Evolutionary conservation across 1,140 invertebrate species (phyloP).

Genomic region (Drosophila aff.): DNA sequence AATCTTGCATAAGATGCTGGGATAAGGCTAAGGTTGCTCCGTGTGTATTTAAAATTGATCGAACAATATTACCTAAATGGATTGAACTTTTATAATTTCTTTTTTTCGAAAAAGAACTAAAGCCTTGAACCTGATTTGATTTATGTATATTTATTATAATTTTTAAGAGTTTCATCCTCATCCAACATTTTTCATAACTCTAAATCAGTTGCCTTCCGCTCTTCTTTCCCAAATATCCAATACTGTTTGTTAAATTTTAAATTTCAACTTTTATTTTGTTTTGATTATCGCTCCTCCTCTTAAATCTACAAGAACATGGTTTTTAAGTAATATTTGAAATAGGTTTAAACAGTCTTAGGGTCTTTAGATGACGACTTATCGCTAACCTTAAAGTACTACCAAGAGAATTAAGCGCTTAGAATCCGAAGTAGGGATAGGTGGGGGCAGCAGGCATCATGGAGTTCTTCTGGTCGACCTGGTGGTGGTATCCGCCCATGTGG

Average conservation of each 20-base stretch:
- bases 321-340: constrained; percentile 32
- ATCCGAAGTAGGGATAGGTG: constrained; percentile 77
- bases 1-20: not conserved
- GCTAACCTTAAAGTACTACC: constrained; percentile 16
- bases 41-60: not conserved
- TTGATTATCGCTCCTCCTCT: constrained; percentile 7
- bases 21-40: not conserved
- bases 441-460: constrained; percentile 58
- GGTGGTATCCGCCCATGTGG: constrained; percentile 72
- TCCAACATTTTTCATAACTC: no score
- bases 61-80: no score
- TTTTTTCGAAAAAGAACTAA: no score
- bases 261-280: constrained; percentile 56
- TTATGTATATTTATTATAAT: no score
- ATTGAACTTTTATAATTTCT: no score
- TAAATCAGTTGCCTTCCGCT: no score
- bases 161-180: no score
- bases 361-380: constrained; percentile 30
- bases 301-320: constrained; percentile 8
- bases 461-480: constrained; percentile 60
- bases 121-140: no score
- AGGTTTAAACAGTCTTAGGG: constrained; percentile 67
- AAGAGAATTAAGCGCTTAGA: constrained; percentile 42
- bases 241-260: constrained; percentile 1
- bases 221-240: not conserved